Conservation (phyloP, 2,888 invertebrate species). For the Deilephila porcellus region DNA sequence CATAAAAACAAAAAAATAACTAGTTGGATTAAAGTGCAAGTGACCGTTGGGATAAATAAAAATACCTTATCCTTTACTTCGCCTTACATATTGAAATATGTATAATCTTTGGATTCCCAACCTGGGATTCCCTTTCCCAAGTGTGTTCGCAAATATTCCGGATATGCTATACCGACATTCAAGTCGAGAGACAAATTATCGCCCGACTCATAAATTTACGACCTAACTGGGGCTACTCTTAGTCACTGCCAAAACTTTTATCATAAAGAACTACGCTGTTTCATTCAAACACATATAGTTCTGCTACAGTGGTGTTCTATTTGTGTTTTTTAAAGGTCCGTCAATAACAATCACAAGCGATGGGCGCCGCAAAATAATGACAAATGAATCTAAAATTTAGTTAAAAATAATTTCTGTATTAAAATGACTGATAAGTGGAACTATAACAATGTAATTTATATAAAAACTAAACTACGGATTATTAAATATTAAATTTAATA, state of each 20-base stretch:
- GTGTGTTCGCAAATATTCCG: not conserved
- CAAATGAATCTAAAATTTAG: too few species aligned
- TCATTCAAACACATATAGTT: too few species aligned
- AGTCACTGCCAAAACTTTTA: slow-evolving; percentile 35
- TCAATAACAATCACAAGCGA: too few species aligned
- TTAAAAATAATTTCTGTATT: too few species aligned
- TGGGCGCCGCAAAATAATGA: too few species aligned
- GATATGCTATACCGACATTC: not conserved
- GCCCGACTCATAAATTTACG: slow-evolving; percentile 4
- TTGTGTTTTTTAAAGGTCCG: too few species aligned
- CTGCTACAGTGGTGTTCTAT: too few species aligned
- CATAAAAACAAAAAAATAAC: not conserved
- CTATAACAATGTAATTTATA: too few species aligned
- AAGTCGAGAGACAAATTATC: slow-evolving; percentile 17
- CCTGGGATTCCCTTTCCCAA: not conserved
- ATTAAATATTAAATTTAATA: too few species aligned
- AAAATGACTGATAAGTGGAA: too few species aligned
- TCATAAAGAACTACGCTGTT: slow-evolving; percentile 10
- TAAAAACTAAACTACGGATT: too few species aligned
- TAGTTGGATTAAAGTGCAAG: not conserved
- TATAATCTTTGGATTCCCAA: slow-evolving; percentile 1
- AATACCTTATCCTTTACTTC: not conserved
- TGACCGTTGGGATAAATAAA: not conserved
- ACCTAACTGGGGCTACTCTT: slow-evolving; percentile 7
- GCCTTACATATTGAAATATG: slow-evolving; percentile 15